Evolutionary conservation across 2,797 vertebrate species (phyloP), one percentile per base, ranked within the genome.

Genomic region (Syngnathus acus): DNA sequence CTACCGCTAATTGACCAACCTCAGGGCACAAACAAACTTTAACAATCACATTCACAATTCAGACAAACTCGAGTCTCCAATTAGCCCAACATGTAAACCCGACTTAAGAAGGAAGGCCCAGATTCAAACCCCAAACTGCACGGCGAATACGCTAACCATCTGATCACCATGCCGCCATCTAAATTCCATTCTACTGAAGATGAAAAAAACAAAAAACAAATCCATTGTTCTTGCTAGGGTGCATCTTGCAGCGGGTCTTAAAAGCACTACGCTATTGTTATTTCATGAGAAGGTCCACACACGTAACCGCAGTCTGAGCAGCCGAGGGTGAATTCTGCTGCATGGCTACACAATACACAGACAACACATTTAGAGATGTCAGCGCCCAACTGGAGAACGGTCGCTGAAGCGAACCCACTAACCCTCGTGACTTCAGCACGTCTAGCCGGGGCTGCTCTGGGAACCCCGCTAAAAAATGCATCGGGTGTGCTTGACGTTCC

Each of bases 381-480:
- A 82, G 73, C 69, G 66, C 73, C 78, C 75, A 82, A 85, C 81
- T 78, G 76, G 71, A 86, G 71, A 84, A 75, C 72, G 83, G 76
- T 84, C 77, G 73, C 73, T 2, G 71, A 77, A 76, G 70, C 79
- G 79, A 86, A 86, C 80, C 81, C 76, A 68, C 79, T 83, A 83
- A 82, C 85, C 82, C 76, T 68, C 17, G 6, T 61, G 78, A 74
- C 65, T 82, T 78, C 66, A 65, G 73, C 72, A 64, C 68, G 84
- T 88, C 87, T 89, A 79, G 87, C 72, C 78, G 51, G 73, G 73
- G 81, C 75, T 80, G 76, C 77, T 72, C 77, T 73, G 73, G 79
- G 85, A 84, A 80, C 72, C 78, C 72, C 64, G 0, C 70, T 90
- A 86, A 90, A 90, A 51, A 88, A 88, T 89, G 84, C 79, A 91